Percentiles rank a stretch among this genome's conserved stretches.
phyloP scores from a whole-genome alignment of 2,888 invertebrate genomes.

The Ceramica pisi region DNA sequence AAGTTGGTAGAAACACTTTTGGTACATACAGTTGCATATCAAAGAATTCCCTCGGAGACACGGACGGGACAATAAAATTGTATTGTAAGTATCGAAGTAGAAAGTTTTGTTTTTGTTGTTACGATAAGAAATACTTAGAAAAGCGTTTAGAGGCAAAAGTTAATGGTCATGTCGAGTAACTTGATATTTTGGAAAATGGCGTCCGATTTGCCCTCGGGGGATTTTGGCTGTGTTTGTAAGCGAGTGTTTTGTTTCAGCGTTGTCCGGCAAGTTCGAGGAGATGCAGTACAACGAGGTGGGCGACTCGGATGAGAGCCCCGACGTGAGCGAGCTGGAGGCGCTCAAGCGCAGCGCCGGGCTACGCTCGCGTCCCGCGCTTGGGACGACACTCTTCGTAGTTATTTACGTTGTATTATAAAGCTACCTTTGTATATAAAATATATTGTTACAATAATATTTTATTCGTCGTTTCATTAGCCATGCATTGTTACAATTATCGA shows the following conservation, averaged over 20 bases:
- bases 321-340: constrained; percentile 87
- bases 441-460: constrained; percentile 87
- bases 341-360: constrained; percentile 82
- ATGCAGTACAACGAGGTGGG: constrained; percentile 88
- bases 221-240: constrained; percentile 65
- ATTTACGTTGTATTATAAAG: constrained; percentile 83
- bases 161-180: constrained; percentile 79
- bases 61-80: constrained; percentile 93
- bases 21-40: constrained; percentile 94
- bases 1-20: constrained; percentile 91
- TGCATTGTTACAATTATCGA: constrained; percentile 9
- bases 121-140: constrained; percentile 62
- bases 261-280: constrained; percentile 88
- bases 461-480: constrained; percentile 68
- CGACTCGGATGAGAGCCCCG: constrained; percentile 84
- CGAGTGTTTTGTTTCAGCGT: constrained; percentile 78
- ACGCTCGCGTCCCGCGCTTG: constrained; percentile 66
- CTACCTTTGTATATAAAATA: constrained; percentile 88
- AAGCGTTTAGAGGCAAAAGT: constrained; percentile 70
- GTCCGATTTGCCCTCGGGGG: constrained; percentile 61
- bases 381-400: constrained; percentile 70
- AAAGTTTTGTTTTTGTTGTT: constrained; percentile 52
- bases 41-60: constrained; percentile 94
- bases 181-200: constrained; percentile 74
- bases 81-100: constrained; percentile 91